phyloP scores from a whole-genome alignment of 2,888 invertebrate genomes.

The Drosophila testacea region DNA sequence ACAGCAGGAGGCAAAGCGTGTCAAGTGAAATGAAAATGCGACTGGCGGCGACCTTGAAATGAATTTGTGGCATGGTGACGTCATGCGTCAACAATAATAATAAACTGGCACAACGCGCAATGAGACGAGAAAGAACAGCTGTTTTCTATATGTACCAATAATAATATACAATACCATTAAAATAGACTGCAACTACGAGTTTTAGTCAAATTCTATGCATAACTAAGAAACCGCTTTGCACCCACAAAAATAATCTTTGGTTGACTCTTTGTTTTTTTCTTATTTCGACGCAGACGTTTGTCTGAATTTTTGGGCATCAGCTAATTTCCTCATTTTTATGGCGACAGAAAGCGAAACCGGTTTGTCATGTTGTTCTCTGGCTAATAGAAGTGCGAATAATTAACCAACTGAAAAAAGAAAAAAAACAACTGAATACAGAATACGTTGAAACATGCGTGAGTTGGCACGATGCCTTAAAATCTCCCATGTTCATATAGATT shows the following conservation, averaged over 20 bases:
- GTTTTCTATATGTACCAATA: conserved; percentile 44
- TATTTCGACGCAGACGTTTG: background rate
- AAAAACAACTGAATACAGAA: conserved; percentile 3
- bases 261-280: background rate
- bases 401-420: conserved; percentile 13
- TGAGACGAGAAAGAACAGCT: conserved; percentile 58
- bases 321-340: conserved; percentile 62
- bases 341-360: conserved; percentile 66
- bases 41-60: conserved; percentile 69
- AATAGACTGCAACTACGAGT: conserved; percentile 45
- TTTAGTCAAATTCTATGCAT: conserved; percentile 28
- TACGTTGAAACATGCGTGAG: conserved; percentile 10
- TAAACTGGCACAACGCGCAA: conserved; percentile 48
- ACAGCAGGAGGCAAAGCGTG: conserved; percentile 56
- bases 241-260: conserved; percentile 39
- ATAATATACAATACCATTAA: conserved; percentile 14
- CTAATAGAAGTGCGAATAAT: conserved; percentile 35
- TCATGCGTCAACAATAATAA: conserved; percentile 54
- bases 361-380: conserved; percentile 66
- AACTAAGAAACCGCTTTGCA: conserved; percentile 39
- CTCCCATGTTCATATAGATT: conserved; percentile 7
- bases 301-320: conserved; percentile 36
- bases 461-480: conserved; percentile 3
- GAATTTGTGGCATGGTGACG: conserved; percentile 74
- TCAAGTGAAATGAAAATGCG: conserved; percentile 79